These are phyloP conservation scores for Coturnix japonica DNA, from an alignment of 2,113 vertebrate genomes.

Conservation along the genomic window DNA sequence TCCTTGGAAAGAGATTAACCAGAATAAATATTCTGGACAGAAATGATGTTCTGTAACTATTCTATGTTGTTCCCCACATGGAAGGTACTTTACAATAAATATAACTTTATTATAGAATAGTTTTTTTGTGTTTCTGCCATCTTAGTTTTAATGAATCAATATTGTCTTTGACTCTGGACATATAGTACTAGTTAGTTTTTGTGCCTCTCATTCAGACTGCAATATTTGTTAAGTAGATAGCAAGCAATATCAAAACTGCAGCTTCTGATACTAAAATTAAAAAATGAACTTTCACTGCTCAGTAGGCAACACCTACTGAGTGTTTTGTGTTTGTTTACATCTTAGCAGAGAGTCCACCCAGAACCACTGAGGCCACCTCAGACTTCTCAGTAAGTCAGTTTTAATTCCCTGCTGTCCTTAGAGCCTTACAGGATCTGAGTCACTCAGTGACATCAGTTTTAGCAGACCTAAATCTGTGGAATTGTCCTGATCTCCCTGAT, in stretches of 20 bases:
- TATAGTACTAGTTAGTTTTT: neutral
- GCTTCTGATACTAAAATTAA: neutral
- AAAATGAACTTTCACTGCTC: neutral
- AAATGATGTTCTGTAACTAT: neutral
- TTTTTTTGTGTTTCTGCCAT: neutral
- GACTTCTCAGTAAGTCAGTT: neutral
- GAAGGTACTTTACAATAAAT: neutral
- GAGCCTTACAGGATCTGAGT: neutral
- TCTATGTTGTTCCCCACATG: neutral
- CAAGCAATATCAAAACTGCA: fast-evolving
- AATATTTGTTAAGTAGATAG: neutral
- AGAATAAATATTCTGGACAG: neutral
- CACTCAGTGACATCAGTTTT: neutral
- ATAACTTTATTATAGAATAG: neutral
- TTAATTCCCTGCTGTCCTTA: neutral
- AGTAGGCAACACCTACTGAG: neutral
- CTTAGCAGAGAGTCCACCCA: neutral
- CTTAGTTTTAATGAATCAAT: neutral
- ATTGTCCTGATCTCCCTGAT: neutral
- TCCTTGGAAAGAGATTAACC: neutral
- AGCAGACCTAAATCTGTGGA: neutral
- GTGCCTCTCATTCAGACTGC: neutral
- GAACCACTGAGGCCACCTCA: neutral
- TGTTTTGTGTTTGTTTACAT: neutral
- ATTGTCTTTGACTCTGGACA: neutral